phyloP scores from a whole-genome alignment of 1,140 invertebrate species.

The Panulirus ornatus region DNA sequence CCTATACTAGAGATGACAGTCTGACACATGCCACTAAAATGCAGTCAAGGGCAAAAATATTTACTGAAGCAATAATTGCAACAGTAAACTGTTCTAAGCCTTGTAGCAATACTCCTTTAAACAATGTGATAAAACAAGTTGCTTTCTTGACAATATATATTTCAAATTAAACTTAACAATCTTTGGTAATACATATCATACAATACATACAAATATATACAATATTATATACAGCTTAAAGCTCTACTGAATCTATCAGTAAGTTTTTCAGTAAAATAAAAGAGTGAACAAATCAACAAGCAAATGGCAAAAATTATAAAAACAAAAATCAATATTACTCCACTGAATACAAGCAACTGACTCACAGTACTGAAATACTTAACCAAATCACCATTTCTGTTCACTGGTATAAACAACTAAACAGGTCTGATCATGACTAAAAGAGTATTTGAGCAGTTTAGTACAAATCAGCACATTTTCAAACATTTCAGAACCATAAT shows the following conservation, averaged over 20 bases:
- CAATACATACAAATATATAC: constrained; percentile 58
- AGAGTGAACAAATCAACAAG: background rate
- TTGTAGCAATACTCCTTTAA: too few species aligned
- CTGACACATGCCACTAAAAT: too few species aligned
- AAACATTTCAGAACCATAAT: too few species aligned
- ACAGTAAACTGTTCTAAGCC: too few species aligned
- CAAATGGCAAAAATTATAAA: background rate
- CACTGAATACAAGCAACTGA: background rate
- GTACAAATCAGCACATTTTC: constrained; percentile 6
- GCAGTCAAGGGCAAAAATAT: too few species aligned
- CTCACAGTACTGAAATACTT: background rate
- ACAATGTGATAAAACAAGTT: too few species aligned
- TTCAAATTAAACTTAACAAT: constrained; percentile 59
- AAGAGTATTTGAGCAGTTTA: constrained; percentile 4
- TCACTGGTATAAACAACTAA: background rate
- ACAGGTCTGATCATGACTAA: background rate
- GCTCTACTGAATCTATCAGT: constrained; percentile 46
- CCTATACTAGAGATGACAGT: too few species aligned
- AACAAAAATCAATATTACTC: background rate
- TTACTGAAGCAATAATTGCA: too few species aligned
- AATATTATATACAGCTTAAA: constrained; percentile 62
- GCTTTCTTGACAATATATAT: constrained; percentile 33
- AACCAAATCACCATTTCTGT: background rate
- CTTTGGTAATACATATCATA: constrained; percentile 64
- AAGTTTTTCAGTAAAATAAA: background rate